These are phyloP conservation scores for Hydrotaea diabolus DNA, from an alignment of 2,888 invertebrate genomes.

Conservation along the genomic window DNA sequence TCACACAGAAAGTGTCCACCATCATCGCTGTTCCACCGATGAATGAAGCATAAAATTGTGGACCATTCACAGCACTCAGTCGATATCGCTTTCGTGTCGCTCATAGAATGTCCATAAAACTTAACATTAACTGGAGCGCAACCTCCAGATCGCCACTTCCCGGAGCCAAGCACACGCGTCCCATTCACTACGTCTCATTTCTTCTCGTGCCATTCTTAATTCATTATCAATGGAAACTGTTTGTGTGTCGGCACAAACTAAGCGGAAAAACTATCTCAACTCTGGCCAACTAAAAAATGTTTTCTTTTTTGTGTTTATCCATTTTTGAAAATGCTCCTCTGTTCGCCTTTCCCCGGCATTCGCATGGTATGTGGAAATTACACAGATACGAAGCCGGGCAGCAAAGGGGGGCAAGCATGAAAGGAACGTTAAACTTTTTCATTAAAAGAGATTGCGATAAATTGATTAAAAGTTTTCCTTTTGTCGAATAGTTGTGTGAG, in stretches of 20 bases:
- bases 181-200: background rate
- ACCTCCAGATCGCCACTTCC: no score
- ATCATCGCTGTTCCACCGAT: no score
- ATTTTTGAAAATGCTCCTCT: background rate
- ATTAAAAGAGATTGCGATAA: constrained; percentile 62
- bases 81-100: no score
- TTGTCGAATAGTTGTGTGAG: background rate
- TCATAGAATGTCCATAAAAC: no score
- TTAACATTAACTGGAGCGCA: no score
- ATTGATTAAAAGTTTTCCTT: constrained; percentile 63
- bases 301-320: background rate
- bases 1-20: no score
- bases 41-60: no score
- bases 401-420: constrained; percentile 24
- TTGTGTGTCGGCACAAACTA: constrained; percentile 22
- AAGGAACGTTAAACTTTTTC: constrained; percentile 56
- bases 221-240: constrained; percentile 18
- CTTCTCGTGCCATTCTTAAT: background rate
- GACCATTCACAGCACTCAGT: no score
- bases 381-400: background rate
- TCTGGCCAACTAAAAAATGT: background rate
- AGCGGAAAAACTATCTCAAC: constrained; percentile 28
- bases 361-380: background rate
- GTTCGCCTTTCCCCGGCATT: background rate
- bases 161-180: no score